Base-by-base conservation (phyloP, 2,888 invertebrate species). In the Chirona hameri region DNA sequence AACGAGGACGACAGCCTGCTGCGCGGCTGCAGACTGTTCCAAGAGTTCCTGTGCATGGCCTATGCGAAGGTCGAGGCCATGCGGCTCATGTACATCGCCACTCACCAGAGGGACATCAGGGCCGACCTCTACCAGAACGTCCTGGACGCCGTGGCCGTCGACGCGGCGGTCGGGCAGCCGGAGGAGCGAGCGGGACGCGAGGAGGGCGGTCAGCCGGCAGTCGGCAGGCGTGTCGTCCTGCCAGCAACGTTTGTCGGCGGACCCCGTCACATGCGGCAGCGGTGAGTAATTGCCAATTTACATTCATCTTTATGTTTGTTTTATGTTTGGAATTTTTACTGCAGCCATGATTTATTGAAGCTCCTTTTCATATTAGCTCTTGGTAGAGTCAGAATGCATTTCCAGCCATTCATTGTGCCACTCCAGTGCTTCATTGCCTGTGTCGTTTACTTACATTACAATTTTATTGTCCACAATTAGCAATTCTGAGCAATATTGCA, bases 211-310 rank as follows among this genome's bases (percentile, higher is more conserved):
- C 2, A n/a, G 21, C 79, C 79, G 55, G 52, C n/a, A 80, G 72
- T 84, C 83, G 88, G 88, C 82, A 86, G 84, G 85, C 85, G 86
- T 81, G 85, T 87, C 21, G 87, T 88, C 81, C 84, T 88, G 52
- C 87, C 88, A 60, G 87, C 87, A 15, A 85, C 87, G 46, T 88
- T 87, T 84, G 83, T 84, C 27, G 87, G 88, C 15, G 85, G 87
- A 52, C 87, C 88, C 10, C 84, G 88, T 31, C 85, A 86, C 81
- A 87, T 88, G 87, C 84, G 86, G 55, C 86, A 88, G 85, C 85
- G 86, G 57, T 88, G 87, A 48, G 48, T 12, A 10, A 48, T 48
- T 12, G 48, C 48, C 48, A 48, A 48, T 48, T 48, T 12, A 48
- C 12, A 10, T 48, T 48, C 48, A 48, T 48, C 7, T 48, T 48